Evolutionary conservation across 2,797 vertebrate species (phyloP), one percentile per base, ranked within the genome.

Genomic region (Rhincodon typus): DNA sequence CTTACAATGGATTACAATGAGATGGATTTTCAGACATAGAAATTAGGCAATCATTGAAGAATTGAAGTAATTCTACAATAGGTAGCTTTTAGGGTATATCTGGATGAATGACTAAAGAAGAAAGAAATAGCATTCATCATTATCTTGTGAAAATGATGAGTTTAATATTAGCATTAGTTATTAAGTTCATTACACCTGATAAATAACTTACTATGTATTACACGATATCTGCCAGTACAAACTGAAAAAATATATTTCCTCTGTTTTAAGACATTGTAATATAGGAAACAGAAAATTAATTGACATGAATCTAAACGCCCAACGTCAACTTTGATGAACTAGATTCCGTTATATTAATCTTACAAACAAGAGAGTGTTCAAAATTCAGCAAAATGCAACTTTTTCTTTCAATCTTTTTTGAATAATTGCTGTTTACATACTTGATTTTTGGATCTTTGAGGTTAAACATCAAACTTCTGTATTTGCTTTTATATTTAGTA

Each of bases 401-500:
- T 94, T 79, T 34, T 90, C 53, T 87, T 88, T 34, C 15, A 62
- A 88, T 57, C 0, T 91, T 93, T 93, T 66, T 66, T 67, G 34
- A 93, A 69, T 38, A 93, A 42, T 27, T 91, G 25, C 23, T 93
- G 69, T 69, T 93, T 69, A 98, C 99, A 97, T 98, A 99, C 99
- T 38, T 99, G 99, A 97, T 99, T 99, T 99, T 99, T 74, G 98
- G 98, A 96, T 99, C 99, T 97, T 99, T 99, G 62, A 99, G 98
- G 97, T 99, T 99, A 97, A 99, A 99, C 98, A 98, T 99, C 97
- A 99, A 97, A 97, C 99, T 99, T 97, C 99, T 97, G 96, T 99
- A 99, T 97, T 99, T 99, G 97, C 98, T 99, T 97, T 99, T 99
- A 97, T 99, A 99, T 96, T 99, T 99, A 57, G 98, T 98, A 95